phyloP scores from a whole-genome alignment of 2,888 invertebrate species.

The Clistopyga incitator region DNA sequence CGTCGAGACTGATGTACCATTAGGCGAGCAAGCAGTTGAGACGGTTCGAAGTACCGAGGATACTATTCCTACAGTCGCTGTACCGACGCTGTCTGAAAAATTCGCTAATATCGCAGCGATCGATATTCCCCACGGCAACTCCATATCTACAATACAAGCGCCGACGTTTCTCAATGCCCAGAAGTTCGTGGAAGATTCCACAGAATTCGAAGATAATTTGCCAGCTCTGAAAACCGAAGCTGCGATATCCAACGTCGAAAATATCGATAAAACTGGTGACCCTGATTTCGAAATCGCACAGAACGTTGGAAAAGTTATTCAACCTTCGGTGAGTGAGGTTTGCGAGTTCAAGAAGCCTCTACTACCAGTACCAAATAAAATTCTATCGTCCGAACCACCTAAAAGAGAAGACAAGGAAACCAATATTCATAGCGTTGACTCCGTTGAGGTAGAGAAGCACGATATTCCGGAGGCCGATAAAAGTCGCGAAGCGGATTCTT shows the following conservation, averaged over 20 bases:
- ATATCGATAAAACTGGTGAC: conserved; percentile 34
- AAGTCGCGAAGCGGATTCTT: conserved; percentile 14
- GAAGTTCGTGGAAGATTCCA: conserved; percentile 25
- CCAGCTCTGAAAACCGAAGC: not conserved
- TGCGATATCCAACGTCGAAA: conserved; percentile 10
- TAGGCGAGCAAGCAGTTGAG: not conserved
- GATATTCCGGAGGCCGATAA: conserved; percentile 23
- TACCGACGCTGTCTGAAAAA: conserved; percentile 32
- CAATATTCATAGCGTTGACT: not conserved
- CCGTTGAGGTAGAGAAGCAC: conserved; percentile 11
- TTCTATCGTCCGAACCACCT: not conserved
- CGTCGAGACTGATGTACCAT: conserved; percentile 12
- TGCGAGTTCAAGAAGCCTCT: conserved; percentile 2
- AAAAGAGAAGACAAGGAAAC: not conserved
- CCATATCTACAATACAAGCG: conserved; percentile 52
- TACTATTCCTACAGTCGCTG: not conserved
- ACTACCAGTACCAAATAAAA: not conserved
- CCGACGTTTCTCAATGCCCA: conserved; percentile 55
- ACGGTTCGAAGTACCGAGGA: conserved; percentile 10
- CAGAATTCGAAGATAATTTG: not conserved
- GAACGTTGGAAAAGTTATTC: not conserved
- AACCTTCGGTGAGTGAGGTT: not conserved
- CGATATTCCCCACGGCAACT: conserved; percentile 8
- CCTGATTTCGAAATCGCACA: not conserved
- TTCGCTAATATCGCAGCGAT: conserved; percentile 23